Evolutionary conservation across 1,140 invertebrate genomes (phyloP).

Genomic region (Neodiprion virginianus): DNA sequence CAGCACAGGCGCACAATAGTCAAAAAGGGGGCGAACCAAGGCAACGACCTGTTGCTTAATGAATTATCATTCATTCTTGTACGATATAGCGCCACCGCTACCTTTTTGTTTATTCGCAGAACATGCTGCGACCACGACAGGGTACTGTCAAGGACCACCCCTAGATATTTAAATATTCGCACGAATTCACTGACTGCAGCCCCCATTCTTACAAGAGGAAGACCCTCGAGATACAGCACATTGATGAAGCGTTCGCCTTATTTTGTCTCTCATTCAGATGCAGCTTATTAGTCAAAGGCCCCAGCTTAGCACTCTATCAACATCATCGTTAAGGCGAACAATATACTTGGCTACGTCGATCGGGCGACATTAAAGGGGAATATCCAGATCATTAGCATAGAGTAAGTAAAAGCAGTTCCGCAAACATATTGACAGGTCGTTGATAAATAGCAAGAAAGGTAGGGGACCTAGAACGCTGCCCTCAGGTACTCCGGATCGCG

Average conservation of each 20-base stretch:
- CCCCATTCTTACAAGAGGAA: background rate
- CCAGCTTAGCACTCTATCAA: background rate
- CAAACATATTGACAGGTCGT: slow-evolving; percentile 15
- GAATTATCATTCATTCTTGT: background rate
- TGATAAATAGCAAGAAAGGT: slow-evolving; percentile 22
- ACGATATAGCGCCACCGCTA: background rate
- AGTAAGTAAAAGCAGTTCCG: background rate
- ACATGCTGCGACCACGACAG: slow-evolving; percentile 4
- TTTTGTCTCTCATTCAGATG: background rate
- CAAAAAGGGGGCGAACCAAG: background rate
- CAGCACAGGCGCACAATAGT: background rate
- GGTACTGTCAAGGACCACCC: background rate
- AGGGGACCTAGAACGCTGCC: slow-evolving; percentile 22
- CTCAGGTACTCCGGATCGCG: slow-evolving; percentile 20
- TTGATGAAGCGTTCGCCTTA: slow-evolving; percentile 10
- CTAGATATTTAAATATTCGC: background rate
- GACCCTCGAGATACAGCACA: background rate
- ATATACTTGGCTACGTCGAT: background rate
- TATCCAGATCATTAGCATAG: background rate
- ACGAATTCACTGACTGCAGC: background rate
- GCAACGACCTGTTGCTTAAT: background rate
- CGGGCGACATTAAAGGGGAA: background rate
- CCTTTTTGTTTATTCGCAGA: background rate
- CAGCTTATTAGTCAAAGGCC: background rate
- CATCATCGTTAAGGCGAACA: background rate